Evolutionary conservation across 2,797 vertebrate genomes (phyloP).

Genomic region (Manis pentadactyla): DNA sequence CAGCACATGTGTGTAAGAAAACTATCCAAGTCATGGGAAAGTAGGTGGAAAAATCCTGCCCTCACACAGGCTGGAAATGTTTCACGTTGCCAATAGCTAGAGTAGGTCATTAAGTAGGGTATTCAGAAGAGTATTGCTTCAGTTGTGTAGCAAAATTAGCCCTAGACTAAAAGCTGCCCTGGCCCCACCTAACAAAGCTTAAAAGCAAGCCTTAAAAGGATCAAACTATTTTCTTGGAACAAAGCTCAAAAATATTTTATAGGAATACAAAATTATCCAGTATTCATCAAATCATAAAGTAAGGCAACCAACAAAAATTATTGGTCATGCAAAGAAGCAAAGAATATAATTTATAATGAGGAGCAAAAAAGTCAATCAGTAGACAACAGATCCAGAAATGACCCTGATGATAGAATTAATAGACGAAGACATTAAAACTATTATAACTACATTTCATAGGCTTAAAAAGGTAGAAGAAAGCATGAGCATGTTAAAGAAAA

Average conservation of each 20-base stretch:
- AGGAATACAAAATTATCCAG: slow-evolving; percentile 13
- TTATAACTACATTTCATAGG: not conserved
- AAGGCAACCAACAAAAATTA: slow-evolving; percentile 2
- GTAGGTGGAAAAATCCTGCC: not conserved
- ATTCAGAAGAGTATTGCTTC: not conserved
- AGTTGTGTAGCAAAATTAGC: not conserved
- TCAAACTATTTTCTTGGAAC: not conserved
- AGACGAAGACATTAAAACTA: slow-evolving; percentile 9
- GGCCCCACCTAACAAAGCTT: not conserved
- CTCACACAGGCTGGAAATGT: not conserved
- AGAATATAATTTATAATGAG: not conserved
- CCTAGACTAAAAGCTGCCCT: not conserved
- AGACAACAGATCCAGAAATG: not conserved
- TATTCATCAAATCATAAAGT: not conserved
- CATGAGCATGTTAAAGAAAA: not conserved
- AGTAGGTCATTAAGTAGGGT: not conserved
- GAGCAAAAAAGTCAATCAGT: not conserved
- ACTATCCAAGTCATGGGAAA: not conserved
- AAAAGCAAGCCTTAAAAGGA: slow-evolving; percentile 20
- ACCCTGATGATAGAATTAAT: not conserved
- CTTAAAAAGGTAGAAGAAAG: not conserved
- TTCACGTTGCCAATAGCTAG: not conserved
- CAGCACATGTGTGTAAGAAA: not conserved
- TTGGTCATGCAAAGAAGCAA: not conserved
- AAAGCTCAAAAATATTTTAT: slow-evolving; percentile 26